A percentile compares a stretch with the other conserved stretches of the same genome.
These are phyloP conservation scores for Danio rerio DNA, from an alignment of 2,113 vertebrate genomes.

Conservation along the genomic window DNA sequence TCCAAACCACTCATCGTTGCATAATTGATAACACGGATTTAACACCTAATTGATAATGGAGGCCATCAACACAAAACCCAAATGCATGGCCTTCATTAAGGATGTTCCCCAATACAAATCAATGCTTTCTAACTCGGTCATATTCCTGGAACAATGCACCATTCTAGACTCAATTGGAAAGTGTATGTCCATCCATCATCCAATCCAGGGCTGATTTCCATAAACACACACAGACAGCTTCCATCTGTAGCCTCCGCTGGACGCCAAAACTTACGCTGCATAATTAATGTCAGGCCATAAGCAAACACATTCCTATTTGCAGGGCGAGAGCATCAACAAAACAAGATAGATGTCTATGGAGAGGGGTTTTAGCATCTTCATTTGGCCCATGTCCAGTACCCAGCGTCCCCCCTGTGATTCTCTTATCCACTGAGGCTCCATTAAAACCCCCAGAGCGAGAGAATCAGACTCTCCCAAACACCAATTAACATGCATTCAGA, in stretches of 20 bases:
- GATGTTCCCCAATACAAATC: slow-evolving; percentile 19
- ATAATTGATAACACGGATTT: slow-evolving; percentile 39
- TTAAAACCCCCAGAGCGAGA: slow-evolving; percentile 51
- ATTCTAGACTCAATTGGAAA: slow-evolving; percentile 16
- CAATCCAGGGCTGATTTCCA: slow-evolving; percentile 28
- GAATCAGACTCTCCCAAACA: slow-evolving; percentile 47
- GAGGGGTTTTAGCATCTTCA: neutral
- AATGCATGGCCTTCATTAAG: neutral
- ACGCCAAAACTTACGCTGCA: slow-evolving; percentile 39
- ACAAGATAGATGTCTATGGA: neutral
- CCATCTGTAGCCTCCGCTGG: slow-evolving; percentile 46
- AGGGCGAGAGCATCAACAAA: slow-evolving; percentile 1
- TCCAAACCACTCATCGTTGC: slow-evolving; percentile 6
- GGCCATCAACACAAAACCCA: slow-evolving; percentile 32
- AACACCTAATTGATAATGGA: slow-evolving; percentile 32
- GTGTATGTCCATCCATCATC: slow-evolving; percentile 44
- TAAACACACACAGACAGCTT: slow-evolving; percentile 50
- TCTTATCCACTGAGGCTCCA: slow-evolving; percentile 25
- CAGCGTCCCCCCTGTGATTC: slow-evolving; percentile 29
- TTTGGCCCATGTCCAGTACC: slow-evolving; percentile 54
- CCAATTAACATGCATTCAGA: slow-evolving; percentile 57
- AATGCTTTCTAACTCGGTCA: slow-evolving; percentile 5
- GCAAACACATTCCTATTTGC: slow-evolving; percentile 34
- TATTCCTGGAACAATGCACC: neutral
- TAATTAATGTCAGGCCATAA: slow-evolving; percentile 52